A percentile compares a stretch with the other conserved stretches of the same genome.
phyloP scores from a whole-genome alignment of 2,113 vertebrate species.

The Muntiacus muntjak region DNA sequence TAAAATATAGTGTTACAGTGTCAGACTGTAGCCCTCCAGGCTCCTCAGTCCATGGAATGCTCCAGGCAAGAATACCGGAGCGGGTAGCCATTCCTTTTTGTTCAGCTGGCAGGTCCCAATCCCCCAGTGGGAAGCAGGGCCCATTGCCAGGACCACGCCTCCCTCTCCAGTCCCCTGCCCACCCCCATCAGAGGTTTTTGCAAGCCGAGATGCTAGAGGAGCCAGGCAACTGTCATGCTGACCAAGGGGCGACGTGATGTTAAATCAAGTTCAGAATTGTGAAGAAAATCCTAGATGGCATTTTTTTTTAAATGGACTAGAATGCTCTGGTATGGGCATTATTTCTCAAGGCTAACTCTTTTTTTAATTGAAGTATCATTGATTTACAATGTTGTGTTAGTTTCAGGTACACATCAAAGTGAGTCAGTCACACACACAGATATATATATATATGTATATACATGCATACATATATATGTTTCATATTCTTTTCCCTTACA shows the following conservation, averaged over 20 bases:
- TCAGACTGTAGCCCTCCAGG: background rate
- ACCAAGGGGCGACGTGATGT: background rate
- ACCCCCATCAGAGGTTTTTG: background rate
- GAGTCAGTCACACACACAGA: background rate
- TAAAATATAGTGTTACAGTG: background rate
- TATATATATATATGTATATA: accelerated
- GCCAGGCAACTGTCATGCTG: background rate
- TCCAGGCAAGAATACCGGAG: background rate
- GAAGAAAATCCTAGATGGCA: background rate
- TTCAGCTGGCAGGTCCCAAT: background rate
- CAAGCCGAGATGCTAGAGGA: background rate
- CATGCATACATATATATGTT: background rate
- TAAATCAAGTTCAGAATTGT: background rate
- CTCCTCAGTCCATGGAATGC: background rate
- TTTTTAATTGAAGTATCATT: background rate
- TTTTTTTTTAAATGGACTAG: background rate
- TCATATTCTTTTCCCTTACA: background rate
- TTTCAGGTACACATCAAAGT: background rate
- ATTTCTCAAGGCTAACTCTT: background rate
- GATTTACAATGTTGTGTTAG: background rate
- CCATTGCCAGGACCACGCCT: background rate
- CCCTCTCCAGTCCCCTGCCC: background rate
- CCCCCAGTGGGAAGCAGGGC: accelerated
- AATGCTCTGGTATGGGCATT: background rate
- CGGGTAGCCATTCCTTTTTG: background rate